Evolutionary conservation across 2,113 vertebrate species (phyloP).

Genomic region (Eulemur rufifrons): DNA sequence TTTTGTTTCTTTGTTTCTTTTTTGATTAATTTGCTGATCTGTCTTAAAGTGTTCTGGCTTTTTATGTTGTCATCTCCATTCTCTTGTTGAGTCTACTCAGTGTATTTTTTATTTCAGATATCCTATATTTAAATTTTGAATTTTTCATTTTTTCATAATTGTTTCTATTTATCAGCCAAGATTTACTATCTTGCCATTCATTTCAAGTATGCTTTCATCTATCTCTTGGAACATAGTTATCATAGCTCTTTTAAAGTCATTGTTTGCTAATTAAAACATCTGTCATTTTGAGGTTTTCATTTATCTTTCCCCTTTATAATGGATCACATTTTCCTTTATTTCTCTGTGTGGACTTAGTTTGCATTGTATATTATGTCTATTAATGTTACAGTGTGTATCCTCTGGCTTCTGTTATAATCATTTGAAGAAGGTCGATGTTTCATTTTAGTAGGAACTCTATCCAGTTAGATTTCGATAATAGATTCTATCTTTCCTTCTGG

Average conservation of each 20-base stretch:
- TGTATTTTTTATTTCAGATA: neutral
- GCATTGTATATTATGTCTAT: neutral
- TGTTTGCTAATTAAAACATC: neutral
- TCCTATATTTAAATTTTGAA: neutral
- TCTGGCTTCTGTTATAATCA: neutral
- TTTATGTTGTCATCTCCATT: neutral
- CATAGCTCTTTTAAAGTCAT: neutral
- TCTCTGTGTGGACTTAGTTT: neutral
- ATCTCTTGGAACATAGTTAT: neutral
- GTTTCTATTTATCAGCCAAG: neutral
- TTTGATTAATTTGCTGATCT: neutral
- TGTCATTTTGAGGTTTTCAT: neutral
- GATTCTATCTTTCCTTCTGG: neutral
- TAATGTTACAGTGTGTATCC: neutral
- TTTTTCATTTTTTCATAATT: neutral
- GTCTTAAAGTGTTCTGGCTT: neutral
- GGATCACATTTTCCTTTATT: neutral
- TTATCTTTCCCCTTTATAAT: neutral
- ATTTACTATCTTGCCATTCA: neutral
- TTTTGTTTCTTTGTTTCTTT: neutral
- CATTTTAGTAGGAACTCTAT: neutral
- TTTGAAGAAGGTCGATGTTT: neutral
- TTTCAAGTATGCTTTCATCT: neutral
- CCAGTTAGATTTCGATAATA: neutral
- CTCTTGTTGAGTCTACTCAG: neutral